Evolutionary conservation across 1,140 invertebrate genomes (phyloP).

Genomic region (Anastrepha ludens): DNA sequence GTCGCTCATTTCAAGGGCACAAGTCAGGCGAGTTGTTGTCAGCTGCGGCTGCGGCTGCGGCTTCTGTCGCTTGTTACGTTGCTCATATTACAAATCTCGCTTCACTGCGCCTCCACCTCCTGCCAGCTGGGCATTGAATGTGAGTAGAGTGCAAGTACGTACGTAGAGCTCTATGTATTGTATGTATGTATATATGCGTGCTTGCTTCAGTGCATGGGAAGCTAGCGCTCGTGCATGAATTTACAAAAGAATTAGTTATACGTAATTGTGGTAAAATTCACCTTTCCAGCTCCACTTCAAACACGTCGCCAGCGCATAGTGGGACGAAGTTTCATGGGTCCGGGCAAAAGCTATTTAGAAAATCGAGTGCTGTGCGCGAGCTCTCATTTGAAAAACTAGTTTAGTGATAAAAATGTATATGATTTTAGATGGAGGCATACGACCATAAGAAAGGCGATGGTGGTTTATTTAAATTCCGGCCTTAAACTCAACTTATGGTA

Average conservation of each 20-base stretch:
- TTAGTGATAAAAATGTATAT: too few species aligned
- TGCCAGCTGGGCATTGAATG: too few species aligned
- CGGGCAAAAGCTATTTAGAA: too few species aligned
- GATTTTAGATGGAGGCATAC: too few species aligned
- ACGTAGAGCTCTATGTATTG: not conserved
- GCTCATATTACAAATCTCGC: slow-evolving; percentile 15
- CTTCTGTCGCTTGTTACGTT: not conserved
- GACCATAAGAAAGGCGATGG: too few species aligned
- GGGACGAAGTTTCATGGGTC: too few species aligned
- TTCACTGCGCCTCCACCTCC: too few species aligned
- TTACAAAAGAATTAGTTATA: slow-evolving; percentile 5
- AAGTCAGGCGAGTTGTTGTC: slow-evolving; percentile 21
- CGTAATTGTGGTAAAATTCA: slow-evolving; percentile 31
- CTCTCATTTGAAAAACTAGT: too few species aligned
- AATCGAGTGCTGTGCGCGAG: too few species aligned
- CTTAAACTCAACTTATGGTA: too few species aligned
- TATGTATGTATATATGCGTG: not conserved
- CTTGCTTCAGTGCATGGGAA: not conserved
- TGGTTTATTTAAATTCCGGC: too few species aligned
- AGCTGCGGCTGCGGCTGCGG: not conserved
- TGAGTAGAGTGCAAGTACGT: not conserved
- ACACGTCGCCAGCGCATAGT: not conserved
- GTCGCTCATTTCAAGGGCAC: slow-evolving; percentile 29
- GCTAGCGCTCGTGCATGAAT: not conserved
- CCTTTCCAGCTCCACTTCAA: not conserved